phyloP scores from a whole-genome alignment of 2,888 invertebrate species.

The Tineola bisselliella region DNA sequence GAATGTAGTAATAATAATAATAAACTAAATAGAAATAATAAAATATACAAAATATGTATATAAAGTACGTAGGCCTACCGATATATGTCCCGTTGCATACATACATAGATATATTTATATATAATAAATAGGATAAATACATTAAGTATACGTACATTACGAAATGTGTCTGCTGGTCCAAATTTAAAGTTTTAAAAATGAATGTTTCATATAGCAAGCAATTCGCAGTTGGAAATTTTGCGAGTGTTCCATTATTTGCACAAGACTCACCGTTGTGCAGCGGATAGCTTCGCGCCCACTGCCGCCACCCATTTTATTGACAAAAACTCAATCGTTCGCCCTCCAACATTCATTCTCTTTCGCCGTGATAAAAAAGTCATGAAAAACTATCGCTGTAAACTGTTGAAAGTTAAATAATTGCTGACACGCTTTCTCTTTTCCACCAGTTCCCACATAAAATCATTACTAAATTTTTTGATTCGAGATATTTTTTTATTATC shows the following conservation, averaged over 20 bases:
- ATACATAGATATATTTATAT: too few species aligned
- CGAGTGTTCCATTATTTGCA: background rate
- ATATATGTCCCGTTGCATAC: too few species aligned
- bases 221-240: background rate
- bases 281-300: background rate
- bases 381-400: slow-evolving; percentile 5
- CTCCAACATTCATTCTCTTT: slow-evolving; percentile 1
- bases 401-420: slow-evolving; percentile 4
- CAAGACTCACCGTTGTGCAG: background rate
- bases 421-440: background rate
- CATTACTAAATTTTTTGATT: background rate
- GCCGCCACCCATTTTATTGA: background rate
- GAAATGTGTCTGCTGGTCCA: too few species aligned
- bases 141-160: too few species aligned
- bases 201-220: too few species aligned
- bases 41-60: too few species aligned
- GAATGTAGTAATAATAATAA: too few species aligned
- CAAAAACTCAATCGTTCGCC: slow-evolving; percentile 2
- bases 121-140: too few species aligned
- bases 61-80: too few species aligned
- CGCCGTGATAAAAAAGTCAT: background rate
- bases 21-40: too few species aligned
- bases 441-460: background rate
- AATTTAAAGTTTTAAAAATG: too few species aligned
- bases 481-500: background rate